These are phyloP conservation scores for Eueides isabella DNA, from an alignment of 1,140 invertebrate genomes.

Conservation along the genomic window DNA sequence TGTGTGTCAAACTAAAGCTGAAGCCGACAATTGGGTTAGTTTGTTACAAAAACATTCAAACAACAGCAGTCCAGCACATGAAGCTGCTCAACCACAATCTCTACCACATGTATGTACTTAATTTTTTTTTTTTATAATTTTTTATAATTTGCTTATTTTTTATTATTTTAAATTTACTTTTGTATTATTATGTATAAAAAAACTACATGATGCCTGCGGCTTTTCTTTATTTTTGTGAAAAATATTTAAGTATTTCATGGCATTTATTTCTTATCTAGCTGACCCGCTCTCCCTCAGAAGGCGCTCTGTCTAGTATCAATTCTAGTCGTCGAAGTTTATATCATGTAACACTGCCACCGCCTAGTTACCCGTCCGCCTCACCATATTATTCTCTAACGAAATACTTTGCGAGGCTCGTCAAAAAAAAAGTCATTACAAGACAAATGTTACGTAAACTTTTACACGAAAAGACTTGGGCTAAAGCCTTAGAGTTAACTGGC, in stretches of 20 bases:
- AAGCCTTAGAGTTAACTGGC: slow-evolving; percentile 78
- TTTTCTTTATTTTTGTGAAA: background rate
- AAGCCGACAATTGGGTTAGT: slow-evolving; percentile 94
- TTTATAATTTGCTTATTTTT: background rate
- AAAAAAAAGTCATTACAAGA: slow-evolving; percentile 86
- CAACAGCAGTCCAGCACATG: slow-evolving; percentile 67
- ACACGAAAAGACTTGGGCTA: slow-evolving; percentile 75
- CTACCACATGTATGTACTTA: slow-evolving; percentile 75
- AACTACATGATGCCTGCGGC: background rate
- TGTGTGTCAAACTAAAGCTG: slow-evolving; percentile 91
- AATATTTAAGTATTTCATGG: slow-evolving; percentile 27
- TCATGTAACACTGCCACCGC: slow-evolving; percentile 84
- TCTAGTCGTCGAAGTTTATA: slow-evolving; percentile 79
- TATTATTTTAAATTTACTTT: background rate
- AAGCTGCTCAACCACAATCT: slow-evolving; percentile 75
- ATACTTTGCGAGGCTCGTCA: slow-evolving; percentile 88
- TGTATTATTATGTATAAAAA: slow-evolving; percentile 25
- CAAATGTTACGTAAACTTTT: slow-evolving; percentile 88
- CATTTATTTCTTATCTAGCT: slow-evolving; percentile 68
- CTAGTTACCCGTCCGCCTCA: slow-evolving; percentile 85
- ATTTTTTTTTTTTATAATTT: slow-evolving; percentile 1
- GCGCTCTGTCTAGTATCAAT: slow-evolving; percentile 79
- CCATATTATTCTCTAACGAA: slow-evolving; percentile 88
- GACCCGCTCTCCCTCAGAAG: slow-evolving; percentile 78
- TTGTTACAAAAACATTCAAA: slow-evolving; percentile 87